Conservation (phyloP, 1,140 invertebrate species). For the Drosophila truncata region DNA sequence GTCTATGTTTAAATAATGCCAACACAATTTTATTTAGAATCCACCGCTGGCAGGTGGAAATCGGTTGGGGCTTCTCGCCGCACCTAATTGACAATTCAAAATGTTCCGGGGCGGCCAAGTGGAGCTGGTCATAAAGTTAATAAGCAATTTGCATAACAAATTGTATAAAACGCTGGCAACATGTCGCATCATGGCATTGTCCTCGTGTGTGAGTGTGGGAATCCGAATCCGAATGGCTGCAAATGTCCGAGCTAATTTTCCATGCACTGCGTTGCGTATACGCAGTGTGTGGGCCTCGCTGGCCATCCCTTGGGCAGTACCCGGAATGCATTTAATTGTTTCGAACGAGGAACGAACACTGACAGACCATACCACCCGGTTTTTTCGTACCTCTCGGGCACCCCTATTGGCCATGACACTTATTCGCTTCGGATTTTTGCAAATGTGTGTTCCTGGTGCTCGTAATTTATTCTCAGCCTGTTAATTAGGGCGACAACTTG, state of each 20-base stretch:
- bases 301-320: not conserved
- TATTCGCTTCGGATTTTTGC: constrained; percentile 57
- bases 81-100: constrained; percentile 76
- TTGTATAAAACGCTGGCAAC: constrained; percentile 78
- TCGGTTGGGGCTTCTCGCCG: constrained; percentile 4
- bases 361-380: not conserved
- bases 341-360: constrained; percentile 23
- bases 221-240: constrained; percentile 19
- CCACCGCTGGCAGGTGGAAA: constrained; percentile 1
- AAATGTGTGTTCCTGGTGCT: constrained; percentile 36
- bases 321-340: constrained; percentile 77
- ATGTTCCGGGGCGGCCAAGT: constrained; percentile 56
- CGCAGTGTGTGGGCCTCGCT: constrained; percentile 37
- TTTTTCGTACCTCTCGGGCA: not conserved
- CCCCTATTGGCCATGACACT: constrained; percentile 30
- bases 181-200: constrained; percentile 54
- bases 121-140: constrained; percentile 76
- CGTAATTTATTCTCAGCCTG: constrained; percentile 75
- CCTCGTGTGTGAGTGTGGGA: constrained; percentile 23
- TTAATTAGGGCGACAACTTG: constrained; percentile 72
- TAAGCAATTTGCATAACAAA: constrained; percentile 84
- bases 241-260: constrained; percentile 50
- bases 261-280: constrained; percentile 59
- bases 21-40: constrained; percentile 33
- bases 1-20: constrained; percentile 38